Base-by-base conservation (phyloP, 2,113 vertebrate species). In the Aptenodytes patagonicus region DNA sequence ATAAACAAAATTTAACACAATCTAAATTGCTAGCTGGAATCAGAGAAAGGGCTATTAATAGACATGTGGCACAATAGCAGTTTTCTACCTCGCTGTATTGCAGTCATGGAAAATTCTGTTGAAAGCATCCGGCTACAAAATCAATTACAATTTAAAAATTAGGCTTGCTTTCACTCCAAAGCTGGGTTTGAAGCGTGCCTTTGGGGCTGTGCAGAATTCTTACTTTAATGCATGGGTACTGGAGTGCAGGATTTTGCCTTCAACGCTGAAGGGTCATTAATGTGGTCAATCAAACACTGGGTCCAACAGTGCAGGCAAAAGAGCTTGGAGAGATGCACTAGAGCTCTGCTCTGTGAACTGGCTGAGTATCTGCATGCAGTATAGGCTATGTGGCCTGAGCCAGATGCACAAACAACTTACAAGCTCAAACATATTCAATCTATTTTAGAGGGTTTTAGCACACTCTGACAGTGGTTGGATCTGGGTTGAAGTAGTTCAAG, bases 101-200 rank as follows among this genome's bases (percentile, higher is more conserved):
- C 71, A 94, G 81, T 69, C 42, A 79, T 44, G 73, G 81, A 94
- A 88, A 96, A 94, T 58, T 81, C 60, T 84, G 80, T 70, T 91
- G 81, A 92, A 96, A 94, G 52, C 61, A 83, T 58, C 68, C 87
- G 72, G 69, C 72, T 94, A 92, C 76, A 84, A 75, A 96, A 96
- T 95, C 75, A 88, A 87, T 89, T 95, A 79, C 17, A 70, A 79
- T 88, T 77, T 85, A 86, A 83, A 90, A 94, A 84, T 90, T 70
- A 80, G 85, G 69, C 83, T 91, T 86, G 71, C 28, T 95, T 93
- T 94, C 81, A 62, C 62, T 91, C 57, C 57, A 79, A 55, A 93
- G 55, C 3, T 80, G 79, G 20, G 84, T 62, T 52, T 90, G 72
- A 91, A 90, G 71, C 17, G 21, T 94, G 66, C 57, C 79, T 88